Conservation (phyloP, 1,140 invertebrate genomes). For the Babylonia areolata region DNA sequence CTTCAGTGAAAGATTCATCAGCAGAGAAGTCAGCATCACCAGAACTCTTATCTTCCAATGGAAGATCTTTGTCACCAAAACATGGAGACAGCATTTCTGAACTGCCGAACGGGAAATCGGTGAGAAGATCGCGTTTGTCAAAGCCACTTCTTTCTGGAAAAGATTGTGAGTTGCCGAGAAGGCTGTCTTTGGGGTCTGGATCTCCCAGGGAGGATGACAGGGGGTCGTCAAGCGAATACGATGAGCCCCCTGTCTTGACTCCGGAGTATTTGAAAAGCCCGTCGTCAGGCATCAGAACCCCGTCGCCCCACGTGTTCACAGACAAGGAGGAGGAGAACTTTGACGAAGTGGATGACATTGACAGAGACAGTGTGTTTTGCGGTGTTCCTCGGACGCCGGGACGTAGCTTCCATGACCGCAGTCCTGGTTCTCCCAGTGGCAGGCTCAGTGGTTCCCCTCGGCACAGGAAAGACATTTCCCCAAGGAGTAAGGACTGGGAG, state of each 20-base stretch:
- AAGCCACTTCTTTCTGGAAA: not conserved
- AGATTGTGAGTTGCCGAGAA: not conserved
- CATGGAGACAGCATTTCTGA: not conserved
- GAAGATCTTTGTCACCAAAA: not conserved
- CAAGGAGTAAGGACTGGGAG: not conserved
- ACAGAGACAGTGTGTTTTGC: not conserved
- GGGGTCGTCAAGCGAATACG: constrained; percentile 1
- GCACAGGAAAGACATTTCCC: not conserved
- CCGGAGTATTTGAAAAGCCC: constrained; percentile 1
- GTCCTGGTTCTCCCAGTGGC: not conserved
- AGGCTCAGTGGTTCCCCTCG: not conserved
- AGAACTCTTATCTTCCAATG: not conserved
- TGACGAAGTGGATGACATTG: constrained; percentile 18
- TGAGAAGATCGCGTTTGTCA: not conserved
- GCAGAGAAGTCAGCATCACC: not conserved
- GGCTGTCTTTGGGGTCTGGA: not conserved
- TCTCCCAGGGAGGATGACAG: not conserved
- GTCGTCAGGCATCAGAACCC: not conserved
- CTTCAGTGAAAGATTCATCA: not conserved
- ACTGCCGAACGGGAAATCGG: not conserved
- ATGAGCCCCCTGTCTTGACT: constrained; percentile 2
- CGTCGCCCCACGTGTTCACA: not conserved
- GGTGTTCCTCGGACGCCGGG: constrained; percentile 13
- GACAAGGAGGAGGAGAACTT: not conserved
- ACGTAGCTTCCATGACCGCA: not conserved